phyloP scores from a whole-genome alignment of 2,797 vertebrate species.

The Diplodus puntazzo region DNA sequence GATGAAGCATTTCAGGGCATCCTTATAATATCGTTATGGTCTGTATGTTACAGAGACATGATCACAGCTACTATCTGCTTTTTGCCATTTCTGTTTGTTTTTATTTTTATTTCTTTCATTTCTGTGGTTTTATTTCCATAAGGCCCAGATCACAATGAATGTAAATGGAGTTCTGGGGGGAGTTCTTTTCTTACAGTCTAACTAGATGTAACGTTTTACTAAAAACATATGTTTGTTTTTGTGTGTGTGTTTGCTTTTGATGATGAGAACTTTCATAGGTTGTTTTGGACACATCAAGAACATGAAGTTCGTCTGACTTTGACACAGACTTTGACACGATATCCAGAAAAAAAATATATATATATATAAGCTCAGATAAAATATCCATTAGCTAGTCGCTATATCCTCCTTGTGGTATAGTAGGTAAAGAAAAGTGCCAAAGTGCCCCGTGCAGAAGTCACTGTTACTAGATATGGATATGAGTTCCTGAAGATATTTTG shows the following conservation, averaged over 20 bases:
- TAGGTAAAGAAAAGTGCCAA: conserved; percentile 68
- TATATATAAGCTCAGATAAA: conserved; percentile 26
- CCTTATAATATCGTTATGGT: conserved; percentile 52
- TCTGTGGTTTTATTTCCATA: conserved; percentile 33
- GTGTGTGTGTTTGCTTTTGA: conserved; percentile 56
- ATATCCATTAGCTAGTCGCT: conserved; percentile 32
- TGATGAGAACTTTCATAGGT: conserved; percentile 60
- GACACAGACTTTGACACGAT: conserved; percentile 54
- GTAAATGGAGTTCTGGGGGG: conserved; percentile 70
- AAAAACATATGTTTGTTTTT: conserved; percentile 55
- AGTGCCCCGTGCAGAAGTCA: conserved; percentile 58
- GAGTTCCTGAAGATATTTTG: conserved; percentile 43
- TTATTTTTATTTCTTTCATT: conserved; percentile 36
- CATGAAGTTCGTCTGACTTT: conserved; percentile 40
- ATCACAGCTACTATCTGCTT: conserved; percentile 58
- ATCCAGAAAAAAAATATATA: conserved; percentile 41
- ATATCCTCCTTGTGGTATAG: conserved; percentile 49
- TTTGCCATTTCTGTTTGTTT: neutral
- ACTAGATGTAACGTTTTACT: conserved; percentile 71
- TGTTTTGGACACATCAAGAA: conserved; percentile 48
- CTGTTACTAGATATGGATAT: conserved; percentile 38
- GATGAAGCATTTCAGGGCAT: conserved; percentile 82
- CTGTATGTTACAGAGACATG: conserved; percentile 50
- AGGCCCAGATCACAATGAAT: conserved; percentile 77
- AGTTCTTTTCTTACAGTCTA: conserved; percentile 67